Base-by-base conservation (phyloP, 2,113 vertebrate species). In the Otus sunia region DNA sequence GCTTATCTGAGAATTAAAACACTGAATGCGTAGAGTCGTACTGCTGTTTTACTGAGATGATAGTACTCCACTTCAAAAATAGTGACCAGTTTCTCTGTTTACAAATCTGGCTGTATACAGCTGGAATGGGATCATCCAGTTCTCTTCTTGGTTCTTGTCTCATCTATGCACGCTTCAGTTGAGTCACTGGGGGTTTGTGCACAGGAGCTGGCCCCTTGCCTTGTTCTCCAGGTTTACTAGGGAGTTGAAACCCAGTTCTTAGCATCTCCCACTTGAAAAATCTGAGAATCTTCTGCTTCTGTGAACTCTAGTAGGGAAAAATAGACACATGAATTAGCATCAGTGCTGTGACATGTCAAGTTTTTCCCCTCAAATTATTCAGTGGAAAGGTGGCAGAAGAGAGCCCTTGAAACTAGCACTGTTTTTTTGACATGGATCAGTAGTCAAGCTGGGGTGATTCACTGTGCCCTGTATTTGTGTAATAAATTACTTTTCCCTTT, bases 211-310 rank as follows among this genome's bases (percentile, higher is more conserved):
- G 36, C 63, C 50, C 34, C 52, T 67, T 71, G 56, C 55, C 56
- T 94, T 53, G 27, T 91, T 68, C 84, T 78, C 76, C 79, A 49
- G 74, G 58, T 82, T 85, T 94, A 64, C 39, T 39, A 45, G 45
- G 60, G 66, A 73, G 60, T 36, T 56, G 37, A 80, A 93, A 84
- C 19, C 5, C 58, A 45, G 60, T 84, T 78, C 73, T 43, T 83
- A 58, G 71, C 52, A 58, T 91, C 71, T 94, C 66, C 75, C n/a
- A 43, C 64, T 92, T 88, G 89, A 91, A 66, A 90, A 92, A 63
- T 27, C 21, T 86, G 88, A 41, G 73, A 60, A 10, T 87, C 34
- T 75, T 80, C 49, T 74, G 12, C 68, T 92, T 84, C 59, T 5
- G 8, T 67, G 39, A 92, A 64, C 87, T 96, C 56, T 85, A 60